Percentiles rank a stretch among this genome's conserved stretches.
phyloP scores from a whole-genome alignment of 2,113 vertebrate genomes.

The Toxotes chatareus region DNA sequence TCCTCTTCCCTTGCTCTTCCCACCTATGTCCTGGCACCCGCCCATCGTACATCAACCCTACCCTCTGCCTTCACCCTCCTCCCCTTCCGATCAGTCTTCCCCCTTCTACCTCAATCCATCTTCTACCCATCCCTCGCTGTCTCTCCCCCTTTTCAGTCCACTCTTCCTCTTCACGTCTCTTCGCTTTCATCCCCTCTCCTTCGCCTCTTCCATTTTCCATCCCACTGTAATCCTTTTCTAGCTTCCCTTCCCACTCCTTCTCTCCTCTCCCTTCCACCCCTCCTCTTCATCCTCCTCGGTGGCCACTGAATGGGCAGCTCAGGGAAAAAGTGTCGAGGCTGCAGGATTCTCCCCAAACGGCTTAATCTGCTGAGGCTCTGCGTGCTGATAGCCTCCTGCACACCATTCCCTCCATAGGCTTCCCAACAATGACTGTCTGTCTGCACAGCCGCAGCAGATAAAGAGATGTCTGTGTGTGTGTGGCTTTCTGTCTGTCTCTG shows the following conservation, averaged over 20 bases:
- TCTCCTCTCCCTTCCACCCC: conserved; percentile 15
- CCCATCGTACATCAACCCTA: conserved; percentile 39
- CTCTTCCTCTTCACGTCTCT: not conserved
- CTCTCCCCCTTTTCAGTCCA: conserved; percentile 14
- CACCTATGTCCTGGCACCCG: conserved; percentile 14
- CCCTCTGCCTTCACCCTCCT: conserved; percentile 26
- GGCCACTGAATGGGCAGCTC: conserved; percentile 74
- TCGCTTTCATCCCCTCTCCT: conserved; percentile 22
- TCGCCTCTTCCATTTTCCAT: not conserved
- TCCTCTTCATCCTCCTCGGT: conserved; percentile 64
- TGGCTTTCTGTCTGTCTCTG: conserved; percentile 43
- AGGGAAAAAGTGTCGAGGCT: conserved; percentile 76
- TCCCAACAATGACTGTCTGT: conserved; percentile 72
- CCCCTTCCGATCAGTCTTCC: conserved; percentile 40
- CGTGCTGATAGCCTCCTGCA: conserved; percentile 72
- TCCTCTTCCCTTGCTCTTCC: conserved; percentile 12
- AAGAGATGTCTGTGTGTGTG: conserved; percentile 64
- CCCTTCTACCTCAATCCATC: conserved; percentile 46
- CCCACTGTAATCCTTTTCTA: conserved; percentile 26
- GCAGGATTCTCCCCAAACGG: conserved; percentile 77
- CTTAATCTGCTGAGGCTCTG: conserved; percentile 75
- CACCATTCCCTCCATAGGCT: conserved; percentile 57
- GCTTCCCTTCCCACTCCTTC: not conserved
- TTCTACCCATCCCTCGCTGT: conserved; percentile 42
- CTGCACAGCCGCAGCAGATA: conserved; percentile 63